Evolutionary conservation across 1,140 invertebrate species (phyloP).

Genomic region (Drosophila bifasciata): DNA sequence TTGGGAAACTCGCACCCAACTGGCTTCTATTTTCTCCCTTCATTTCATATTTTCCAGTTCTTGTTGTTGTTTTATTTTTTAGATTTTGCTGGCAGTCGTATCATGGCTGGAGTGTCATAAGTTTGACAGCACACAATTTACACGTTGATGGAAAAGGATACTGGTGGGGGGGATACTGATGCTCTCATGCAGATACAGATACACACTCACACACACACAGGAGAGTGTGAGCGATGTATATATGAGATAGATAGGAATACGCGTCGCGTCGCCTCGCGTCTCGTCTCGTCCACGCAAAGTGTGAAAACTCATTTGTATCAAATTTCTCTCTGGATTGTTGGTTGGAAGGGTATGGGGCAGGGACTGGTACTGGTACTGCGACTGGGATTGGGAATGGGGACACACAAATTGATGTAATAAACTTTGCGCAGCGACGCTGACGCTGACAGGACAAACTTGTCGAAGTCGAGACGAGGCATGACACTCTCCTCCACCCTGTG

Average conservation of each 20-base stretch:
- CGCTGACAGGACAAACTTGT: constrained; percentile 81
- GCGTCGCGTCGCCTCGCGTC: no score
- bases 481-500: constrained; percentile 24
- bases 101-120: constrained; percentile 78
- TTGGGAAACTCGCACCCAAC: constrained; percentile 2
- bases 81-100: constrained; percentile 49
- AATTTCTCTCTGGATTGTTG: constrained; percentile 62
- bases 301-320: constrained; percentile 82
- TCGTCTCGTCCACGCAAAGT: constrained; percentile 59
- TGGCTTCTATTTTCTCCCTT: constrained; percentile 34
- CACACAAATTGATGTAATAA: constrained; percentile 81
- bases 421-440: constrained; percentile 65
- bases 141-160: constrained; percentile 82
- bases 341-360: background rate
- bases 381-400: constrained; percentile 11
- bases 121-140: constrained; percentile 80
- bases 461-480: constrained; percentile 52
- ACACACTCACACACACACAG: constrained; percentile 31
- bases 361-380: background rate
- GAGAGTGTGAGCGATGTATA: constrained; percentile 10
- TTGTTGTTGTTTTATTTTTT: constrained; percentile 16
- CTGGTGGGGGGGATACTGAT: constrained; percentile 35
- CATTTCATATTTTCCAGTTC: constrained; percentile 34
- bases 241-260: constrained; percentile 11
- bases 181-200: constrained; percentile 22